These are phyloP conservation scores for Promerops cafer DNA, from an alignment of 2,113 vertebrate genomes.

Conservation along the genomic window DNA sequence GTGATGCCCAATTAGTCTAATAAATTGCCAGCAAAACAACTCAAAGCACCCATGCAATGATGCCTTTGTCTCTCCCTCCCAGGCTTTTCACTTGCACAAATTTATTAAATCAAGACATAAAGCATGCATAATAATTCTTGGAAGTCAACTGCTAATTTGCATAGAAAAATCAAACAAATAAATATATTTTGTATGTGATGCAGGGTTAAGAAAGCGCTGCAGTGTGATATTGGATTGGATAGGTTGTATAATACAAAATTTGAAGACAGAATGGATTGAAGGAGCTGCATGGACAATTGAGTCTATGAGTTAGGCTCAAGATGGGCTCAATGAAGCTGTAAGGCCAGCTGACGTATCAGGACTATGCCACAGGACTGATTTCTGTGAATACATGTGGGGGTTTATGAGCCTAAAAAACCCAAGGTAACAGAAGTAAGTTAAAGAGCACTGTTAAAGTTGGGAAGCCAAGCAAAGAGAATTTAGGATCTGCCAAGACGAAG, in stretches of 20 bases:
- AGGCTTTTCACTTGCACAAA: background rate
- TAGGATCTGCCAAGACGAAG: background rate
- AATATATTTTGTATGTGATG: background rate
- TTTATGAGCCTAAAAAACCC: background rate
- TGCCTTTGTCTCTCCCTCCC: background rate
- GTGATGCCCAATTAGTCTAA: slow-evolving; percentile 11
- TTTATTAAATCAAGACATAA: slow-evolving; percentile 18
- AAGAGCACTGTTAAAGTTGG: background rate
- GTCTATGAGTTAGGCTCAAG: background rate
- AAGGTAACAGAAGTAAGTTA: background rate
- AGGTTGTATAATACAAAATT: background rate
- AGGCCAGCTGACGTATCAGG: background rate
- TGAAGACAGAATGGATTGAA: background rate
- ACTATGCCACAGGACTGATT: background rate
- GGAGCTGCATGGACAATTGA: background rate
- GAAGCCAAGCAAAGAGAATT: background rate
- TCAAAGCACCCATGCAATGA: background rate
- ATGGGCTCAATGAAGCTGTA: background rate
- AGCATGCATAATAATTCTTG: background rate
- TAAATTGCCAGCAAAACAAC: slow-evolving; percentile 21
- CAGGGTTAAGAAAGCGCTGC: background rate
- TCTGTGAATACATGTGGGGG: accelerated
- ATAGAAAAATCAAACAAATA: background rate
- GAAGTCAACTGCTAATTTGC: background rate
- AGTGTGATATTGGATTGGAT: background rate